Evolutionary conservation across 2,888 invertebrate species (phyloP), one percentile per base, ranked within the genome.

Genomic region (Caenorhabditis doughertyi): DNA sequence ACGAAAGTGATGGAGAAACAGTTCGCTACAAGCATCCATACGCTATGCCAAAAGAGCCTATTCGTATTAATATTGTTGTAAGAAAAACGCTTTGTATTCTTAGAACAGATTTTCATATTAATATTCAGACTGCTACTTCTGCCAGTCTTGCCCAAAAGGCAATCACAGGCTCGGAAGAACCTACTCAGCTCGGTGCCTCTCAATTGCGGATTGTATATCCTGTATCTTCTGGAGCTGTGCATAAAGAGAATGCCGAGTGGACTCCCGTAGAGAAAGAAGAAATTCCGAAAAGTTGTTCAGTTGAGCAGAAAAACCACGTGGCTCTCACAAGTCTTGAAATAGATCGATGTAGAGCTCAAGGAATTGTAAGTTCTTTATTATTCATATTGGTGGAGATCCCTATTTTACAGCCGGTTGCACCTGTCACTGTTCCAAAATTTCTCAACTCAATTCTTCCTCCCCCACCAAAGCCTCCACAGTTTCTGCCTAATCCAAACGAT

Each of bases 211-310:
- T 84, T 4, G 83, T 88, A 21, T 90, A 86, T 77, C 90, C 90
- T 5, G 89, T 90, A 2, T 89, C 89, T 0, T 87, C 86, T 53
- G 90, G 90, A 27, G 84, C 76, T n/a, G 83, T 86, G 11, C 88
- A 89, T 53, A 85, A 84, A 62, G 87, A 87, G 44, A 85, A 81
- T 23, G 55, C 76, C 2, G 84, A 84, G 60, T 84, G 84, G 84
- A 64, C 49, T n/a, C 82, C 84, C 0, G 73, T 84, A 35, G 85
- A 83, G 68, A 84, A 72, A 29, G 79, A 84, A n/a, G 53, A 79
- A 9, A 79, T 84, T 29, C 85, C 85, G 7, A 80, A 84, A 21
- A 84, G 84, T 55, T 85, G 85, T 29, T 80, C 83, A 7, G 32
- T 62, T 11, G 84, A 67, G 7, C 85, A 85, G 76, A 87, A 88